phyloP scores from a whole-genome alignment of 2,888 invertebrate species.

The Pimpla rufipes region DNA sequence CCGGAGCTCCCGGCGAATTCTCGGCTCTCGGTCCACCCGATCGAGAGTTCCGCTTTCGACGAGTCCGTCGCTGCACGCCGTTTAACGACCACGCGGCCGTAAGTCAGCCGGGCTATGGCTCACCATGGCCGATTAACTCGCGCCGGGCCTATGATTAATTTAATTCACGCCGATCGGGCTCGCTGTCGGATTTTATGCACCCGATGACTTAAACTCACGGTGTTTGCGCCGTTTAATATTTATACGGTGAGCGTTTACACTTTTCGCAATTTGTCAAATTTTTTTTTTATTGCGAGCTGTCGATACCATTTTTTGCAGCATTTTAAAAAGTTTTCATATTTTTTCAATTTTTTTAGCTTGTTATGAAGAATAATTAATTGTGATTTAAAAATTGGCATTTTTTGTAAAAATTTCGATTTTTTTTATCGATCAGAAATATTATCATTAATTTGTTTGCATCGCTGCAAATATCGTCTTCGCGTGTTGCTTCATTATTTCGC shows the following conservation, averaged over 20 bases:
- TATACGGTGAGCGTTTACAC: neutral
- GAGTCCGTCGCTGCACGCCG: constrained; percentile 15
- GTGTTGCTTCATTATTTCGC: too few species aligned
- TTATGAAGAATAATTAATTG: too few species aligned
- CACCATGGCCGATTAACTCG: neutral
- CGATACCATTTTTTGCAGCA: too few species aligned
- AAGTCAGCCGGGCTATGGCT: constrained; percentile 20
- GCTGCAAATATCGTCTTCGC: too few species aligned
- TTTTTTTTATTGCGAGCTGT: too few species aligned
- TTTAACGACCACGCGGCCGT: constrained; percentile 20
- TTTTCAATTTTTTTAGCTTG: too few species aligned
- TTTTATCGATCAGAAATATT: too few species aligned
- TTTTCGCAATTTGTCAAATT: neutral
- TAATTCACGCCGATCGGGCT: neutral
- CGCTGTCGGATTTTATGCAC: neutral
- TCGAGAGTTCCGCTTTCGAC: constrained; percentile 34
- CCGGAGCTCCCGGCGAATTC: neutral
- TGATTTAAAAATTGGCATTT: too few species aligned
- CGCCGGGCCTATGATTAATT: constrained; percentile 19
- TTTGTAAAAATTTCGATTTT: too few species aligned
- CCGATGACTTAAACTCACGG: neutral
- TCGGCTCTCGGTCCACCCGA: neutral
- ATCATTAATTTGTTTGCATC: too few species aligned
- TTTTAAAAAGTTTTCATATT: too few species aligned
- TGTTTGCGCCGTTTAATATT: neutral